Percentiles rank a stretch among this genome's conserved stretches.
Evolutionary conservation across 2,113 vertebrate species (phyloP).

Genomic region (Otocyon megalotis): DNA sequence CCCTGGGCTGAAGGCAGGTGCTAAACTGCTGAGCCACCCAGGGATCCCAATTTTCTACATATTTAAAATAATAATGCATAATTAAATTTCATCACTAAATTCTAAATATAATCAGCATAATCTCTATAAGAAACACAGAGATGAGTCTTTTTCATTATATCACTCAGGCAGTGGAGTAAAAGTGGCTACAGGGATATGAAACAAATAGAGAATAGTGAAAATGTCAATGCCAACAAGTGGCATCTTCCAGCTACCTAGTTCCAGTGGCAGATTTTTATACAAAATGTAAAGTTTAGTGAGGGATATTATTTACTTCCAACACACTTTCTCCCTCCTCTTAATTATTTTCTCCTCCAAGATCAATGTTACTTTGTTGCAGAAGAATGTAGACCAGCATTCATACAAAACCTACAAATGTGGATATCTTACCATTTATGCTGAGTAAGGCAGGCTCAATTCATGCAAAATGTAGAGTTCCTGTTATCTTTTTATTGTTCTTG

Average conservation of each 20-base stretch:
- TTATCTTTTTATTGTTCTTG: not conserved
- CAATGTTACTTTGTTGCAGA: not conserved
- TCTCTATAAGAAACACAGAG: not conserved
- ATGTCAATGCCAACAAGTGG: not conserved
- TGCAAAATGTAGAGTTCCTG: not conserved
- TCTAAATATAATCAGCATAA: not conserved
- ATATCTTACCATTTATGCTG: not conserved
- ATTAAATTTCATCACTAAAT: not conserved
- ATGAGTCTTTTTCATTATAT: not conserved
- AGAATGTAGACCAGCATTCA: not conserved
- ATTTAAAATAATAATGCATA: not conserved
- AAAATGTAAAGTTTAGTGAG: not conserved
- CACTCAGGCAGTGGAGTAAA: not conserved
- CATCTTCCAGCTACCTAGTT: not conserved
- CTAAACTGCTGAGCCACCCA: too few species aligned
- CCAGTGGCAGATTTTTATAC: not conserved
- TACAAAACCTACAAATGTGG: not conserved
- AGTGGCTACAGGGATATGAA: not conserved
- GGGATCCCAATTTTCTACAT: not conserved
- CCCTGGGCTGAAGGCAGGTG: too few species aligned
- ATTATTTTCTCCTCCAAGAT: not conserved
- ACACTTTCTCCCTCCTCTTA: not conserved
- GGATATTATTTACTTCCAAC: not conserved
- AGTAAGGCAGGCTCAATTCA: not conserved
- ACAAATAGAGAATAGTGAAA: not conserved